Evolutionary conservation across 2,797 vertebrate species (phyloP).

Genomic region (Notamacropus eugenii): DNA sequence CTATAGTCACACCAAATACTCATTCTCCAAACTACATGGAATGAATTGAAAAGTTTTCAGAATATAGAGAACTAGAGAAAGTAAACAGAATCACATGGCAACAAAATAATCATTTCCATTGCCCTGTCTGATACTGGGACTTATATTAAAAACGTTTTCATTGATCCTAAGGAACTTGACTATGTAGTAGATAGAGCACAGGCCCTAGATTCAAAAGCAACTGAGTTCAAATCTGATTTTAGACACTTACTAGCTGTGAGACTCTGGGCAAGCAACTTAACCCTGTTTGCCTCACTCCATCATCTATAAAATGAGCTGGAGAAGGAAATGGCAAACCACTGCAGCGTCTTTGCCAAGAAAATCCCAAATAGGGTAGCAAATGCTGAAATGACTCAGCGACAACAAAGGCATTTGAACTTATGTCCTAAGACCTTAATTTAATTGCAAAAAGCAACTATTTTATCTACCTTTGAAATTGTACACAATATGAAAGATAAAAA

Average conservation of each 20-base stretch:
- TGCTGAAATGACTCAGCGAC: background rate
- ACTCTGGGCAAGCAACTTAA: background rate
- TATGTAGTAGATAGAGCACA: too few species aligned
- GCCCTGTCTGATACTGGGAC: background rate
- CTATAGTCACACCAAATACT: background rate
- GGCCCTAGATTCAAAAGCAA: background rate
- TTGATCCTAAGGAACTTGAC: too few species aligned
- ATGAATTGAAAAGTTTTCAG: background rate
- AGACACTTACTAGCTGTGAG: background rate
- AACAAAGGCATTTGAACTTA: background rate
- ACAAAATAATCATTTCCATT: background rate
- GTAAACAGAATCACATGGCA: background rate
- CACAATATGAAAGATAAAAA: background rate
- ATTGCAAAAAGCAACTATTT: background rate
- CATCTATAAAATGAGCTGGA: background rate
- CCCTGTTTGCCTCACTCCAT: background rate
- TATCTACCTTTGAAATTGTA: background rate
- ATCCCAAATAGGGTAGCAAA: background rate
- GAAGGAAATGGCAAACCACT: background rate
- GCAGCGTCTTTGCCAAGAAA: background rate
- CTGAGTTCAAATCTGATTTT: background rate
- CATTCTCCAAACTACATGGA: background rate
- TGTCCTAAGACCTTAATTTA: background rate
- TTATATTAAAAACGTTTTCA: too few species aligned
- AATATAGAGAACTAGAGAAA: background rate